Base-by-base conservation (phyloP, 2,888 invertebrate genomes). In the Phasia obesa region DNA sequence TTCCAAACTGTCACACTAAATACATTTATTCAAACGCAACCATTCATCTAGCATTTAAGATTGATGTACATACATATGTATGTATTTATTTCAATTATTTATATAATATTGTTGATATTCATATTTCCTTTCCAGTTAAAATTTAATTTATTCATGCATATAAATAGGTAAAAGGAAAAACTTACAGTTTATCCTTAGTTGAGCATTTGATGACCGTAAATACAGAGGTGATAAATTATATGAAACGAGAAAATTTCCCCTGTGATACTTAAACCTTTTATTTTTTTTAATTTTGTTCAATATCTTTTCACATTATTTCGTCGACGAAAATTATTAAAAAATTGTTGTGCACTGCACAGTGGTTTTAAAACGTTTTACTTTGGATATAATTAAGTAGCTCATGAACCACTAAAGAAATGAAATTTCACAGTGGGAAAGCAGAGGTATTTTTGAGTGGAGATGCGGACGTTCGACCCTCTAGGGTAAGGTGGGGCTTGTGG, bases 291-390 rank as follows among this genome's bases (percentile, higher is more conserved):
- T n/a, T 23, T 59, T 31, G 49, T 44, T 55, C 4, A 25, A 42
- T n/a, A 4, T 31, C 15, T 38, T 42, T 57, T 42, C 25, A 55
- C 4, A 2, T 70, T 70, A 27, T 21, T 55, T 15, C 17, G 25
- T 57, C 31, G 21, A 59, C 49, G 38, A 27, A 75, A 65, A 44
- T 57, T 59, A 38, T 49, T 49, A 59, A 67, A n/a, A 67, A 76
- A 76, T 76, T 76, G 27, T 59, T 76, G 13, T 11, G 11, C 51
- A n/a, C 15, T 27, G 27, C n/a, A 27, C n/a, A n/a, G n/a, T n/a
- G n/a, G n/a, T n/a, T n/a, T n/a, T n/a, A n/a, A n/a, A n/a, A n/a
- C n/a, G n/a, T n/a, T n/a, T n/a, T n/a, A n/a, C n/a, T n/a, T n/a
- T n/a, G n/a, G n/a, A n/a, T n/a, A n/a, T n/a, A n/a, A n/a, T n/a